Base-by-base conservation (phyloP, 2,113 vertebrate genomes). In the Aspiorhynchus laticeps region DNA sequence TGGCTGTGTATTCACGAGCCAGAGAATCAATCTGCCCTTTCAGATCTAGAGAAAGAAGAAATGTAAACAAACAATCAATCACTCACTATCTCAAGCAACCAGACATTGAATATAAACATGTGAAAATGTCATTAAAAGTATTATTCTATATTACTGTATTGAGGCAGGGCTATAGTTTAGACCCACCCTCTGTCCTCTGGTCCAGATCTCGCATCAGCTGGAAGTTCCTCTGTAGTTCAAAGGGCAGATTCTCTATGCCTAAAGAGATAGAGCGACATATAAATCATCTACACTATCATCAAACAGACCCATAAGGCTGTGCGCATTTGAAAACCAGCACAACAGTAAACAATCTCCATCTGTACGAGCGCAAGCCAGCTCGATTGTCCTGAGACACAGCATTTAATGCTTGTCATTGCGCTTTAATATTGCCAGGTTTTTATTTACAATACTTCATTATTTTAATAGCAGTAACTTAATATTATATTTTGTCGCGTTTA, bases 171-270 rank as follows among this genome's bases (percentile, higher is more conserved):
- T 74, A 51, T 51, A 4, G 67, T 19, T 38, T 36, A n/a, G 19
- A 88, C 95, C 15, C 89, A 97, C 97, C 97, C 90, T 97, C 96
- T 0, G 96, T 97, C 88, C 97, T 94, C 90, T 97, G 96, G 89
- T 97, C 96, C 84, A 97, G 90, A 81, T 97, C 97, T 87, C 96
- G 91, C 96, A 97, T 97, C 63, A 97, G 95, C 91, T 97, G 96
- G 90, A 97, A 97, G 93, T 97, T 97, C 86, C 97, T 96, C 88
- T 97, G 97, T 61, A 97, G 86, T 87, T 97, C 97, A 92, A 97
- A 97, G 0, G 97, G 97, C 71, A 97, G 92, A 90, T 97, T 97
- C 91, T 97, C 97, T 84, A 97, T 97, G 90, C 97, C 97, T 97
- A 88, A 82, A 87, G 28, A 74, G 31, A 84, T 11, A 10, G 51